Conservation (phyloP, 1,140 invertebrate species). For the Musca vetustissima region DNA sequence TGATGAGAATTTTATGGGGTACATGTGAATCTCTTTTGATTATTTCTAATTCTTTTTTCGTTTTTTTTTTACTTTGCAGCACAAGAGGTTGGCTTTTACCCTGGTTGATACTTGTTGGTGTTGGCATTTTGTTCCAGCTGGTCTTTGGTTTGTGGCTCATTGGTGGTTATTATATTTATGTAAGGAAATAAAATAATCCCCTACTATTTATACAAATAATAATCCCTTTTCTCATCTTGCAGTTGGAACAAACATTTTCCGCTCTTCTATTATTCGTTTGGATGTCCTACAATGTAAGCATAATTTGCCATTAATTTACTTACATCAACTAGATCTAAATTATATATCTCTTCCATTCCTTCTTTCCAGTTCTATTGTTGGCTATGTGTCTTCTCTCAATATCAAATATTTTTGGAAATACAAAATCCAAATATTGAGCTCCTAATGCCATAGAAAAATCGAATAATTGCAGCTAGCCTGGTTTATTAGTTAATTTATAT, state of each 20-base stretch:
- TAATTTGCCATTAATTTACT: background rate
- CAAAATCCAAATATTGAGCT: slow-evolving; percentile 88
- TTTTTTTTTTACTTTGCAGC: slow-evolving; percentile 29
- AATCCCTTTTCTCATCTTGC: slow-evolving; percentile 49
- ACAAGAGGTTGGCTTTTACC: slow-evolving; percentile 75
- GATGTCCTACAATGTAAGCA: slow-evolving; percentile 81
- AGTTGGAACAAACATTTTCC: slow-evolving; percentile 77
- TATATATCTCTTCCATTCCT: background rate
- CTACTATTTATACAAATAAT: slow-evolving; percentile 25
- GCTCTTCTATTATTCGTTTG: slow-evolving; percentile 75
- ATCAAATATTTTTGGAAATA: slow-evolving; percentile 74
- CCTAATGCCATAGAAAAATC: slow-evolving; percentile 65
- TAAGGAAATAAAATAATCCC: slow-evolving; percentile 58
- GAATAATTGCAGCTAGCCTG: too few relatives aligned
- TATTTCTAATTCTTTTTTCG: background rate
- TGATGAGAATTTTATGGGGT: too few relatives aligned
- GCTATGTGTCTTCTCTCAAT: slow-evolving; percentile 80
- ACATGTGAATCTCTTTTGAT: too few relatives aligned
- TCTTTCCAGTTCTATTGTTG: slow-evolving; percentile 80
- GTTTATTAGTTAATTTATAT: too few relatives aligned
- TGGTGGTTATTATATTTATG: slow-evolving; percentile 87
- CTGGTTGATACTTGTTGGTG: slow-evolving; percentile 72
- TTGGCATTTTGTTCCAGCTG: slow-evolving; percentile 75
- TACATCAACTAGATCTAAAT: background rate
- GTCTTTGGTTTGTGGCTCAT: slow-evolving; percentile 81